Conservation (phyloP, 2,797 vertebrate genomes). For the Rhodeus uyekii region DNA sequence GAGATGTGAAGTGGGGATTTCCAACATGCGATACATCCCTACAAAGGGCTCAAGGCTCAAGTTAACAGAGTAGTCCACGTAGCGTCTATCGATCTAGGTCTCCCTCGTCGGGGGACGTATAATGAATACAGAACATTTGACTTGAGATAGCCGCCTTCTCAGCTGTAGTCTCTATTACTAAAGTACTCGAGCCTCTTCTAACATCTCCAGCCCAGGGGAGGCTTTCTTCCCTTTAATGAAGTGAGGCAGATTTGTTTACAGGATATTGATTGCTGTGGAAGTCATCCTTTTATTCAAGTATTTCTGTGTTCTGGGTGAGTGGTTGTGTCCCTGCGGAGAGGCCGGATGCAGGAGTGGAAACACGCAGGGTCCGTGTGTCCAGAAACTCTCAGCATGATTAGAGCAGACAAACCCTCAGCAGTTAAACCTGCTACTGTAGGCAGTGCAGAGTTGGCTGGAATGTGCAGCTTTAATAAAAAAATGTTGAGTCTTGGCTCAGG, state of each 20-base stretch:
- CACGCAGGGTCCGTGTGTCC: slow-evolving; percentile 63
- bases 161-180: slow-evolving; percentile 26
- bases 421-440: slow-evolving; percentile 67
- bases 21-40: slow-evolving; percentile 20
- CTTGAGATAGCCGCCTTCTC: neutral
- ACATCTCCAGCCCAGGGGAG: slow-evolving; percentile 24
- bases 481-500: neutral
- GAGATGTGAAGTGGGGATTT: slow-evolving; percentile 15
- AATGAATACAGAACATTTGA: slow-evolving; percentile 33
- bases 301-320: neutral
- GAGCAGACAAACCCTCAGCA: slow-evolving; percentile 63
- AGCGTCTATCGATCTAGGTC: slow-evolving; percentile 4
- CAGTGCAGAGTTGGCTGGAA: slow-evolving; percentile 64
- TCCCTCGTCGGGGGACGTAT: neutral
- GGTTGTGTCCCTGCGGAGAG: neutral
- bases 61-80: slow-evolving; percentile 5
- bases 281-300: neutral
- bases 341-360: slow-evolving; percentile 59
- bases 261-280: slow-evolving; percentile 44
- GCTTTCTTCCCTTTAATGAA: slow-evolving; percentile 43
- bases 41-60: slow-evolving; percentile 23
- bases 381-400: slow-evolving; percentile 67
- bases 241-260: slow-evolving; percentile 44
- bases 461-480: slow-evolving; percentile 73
- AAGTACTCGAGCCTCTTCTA: slow-evolving; percentile 24